Conservation (phyloP, 2,888 invertebrate genomes). For the Ganaspis brasiliensis region DNA sequence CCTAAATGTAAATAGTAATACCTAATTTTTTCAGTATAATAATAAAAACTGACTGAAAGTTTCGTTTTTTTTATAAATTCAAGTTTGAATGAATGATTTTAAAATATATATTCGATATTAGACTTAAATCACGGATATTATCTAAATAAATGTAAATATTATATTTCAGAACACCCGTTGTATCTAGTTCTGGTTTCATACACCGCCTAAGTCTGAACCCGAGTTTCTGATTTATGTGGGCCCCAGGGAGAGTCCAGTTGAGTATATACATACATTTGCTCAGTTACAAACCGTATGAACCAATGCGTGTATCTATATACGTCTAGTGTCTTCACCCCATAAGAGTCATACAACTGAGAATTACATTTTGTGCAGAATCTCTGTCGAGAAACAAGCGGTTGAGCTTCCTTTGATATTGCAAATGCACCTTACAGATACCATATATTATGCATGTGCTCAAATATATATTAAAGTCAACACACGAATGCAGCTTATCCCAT, state of each 20-base stretch:
- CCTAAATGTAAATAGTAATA: no score
- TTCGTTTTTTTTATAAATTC: no score
- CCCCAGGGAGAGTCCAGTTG: slow-evolving; percentile 73
- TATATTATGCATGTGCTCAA: not conserved
- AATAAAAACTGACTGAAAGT: no score
- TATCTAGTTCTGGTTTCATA: slow-evolving; percentile 71
- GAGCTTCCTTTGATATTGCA: slow-evolving; percentile 36
- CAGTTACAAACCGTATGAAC: slow-evolving; percentile 11
- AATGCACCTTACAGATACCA: slow-evolving; percentile 9
- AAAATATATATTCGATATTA: no score
- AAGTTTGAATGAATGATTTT: no score
- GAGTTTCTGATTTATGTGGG: slow-evolving; percentile 74
- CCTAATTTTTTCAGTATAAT: no score
- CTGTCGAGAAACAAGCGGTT: slow-evolving; percentile 31
- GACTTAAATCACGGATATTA: no score
- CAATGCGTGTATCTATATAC: slow-evolving; percentile 47
- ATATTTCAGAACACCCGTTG: slow-evolving; percentile 60
- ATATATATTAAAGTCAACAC: not conserved
- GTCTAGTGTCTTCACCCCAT: slow-evolving; percentile 54
- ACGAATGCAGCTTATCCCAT: not conserved
- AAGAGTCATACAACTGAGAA: slow-evolving; percentile 45
- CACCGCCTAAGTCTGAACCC: slow-evolving; percentile 64
- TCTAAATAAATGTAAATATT: not conserved
- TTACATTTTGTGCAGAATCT: slow-evolving; percentile 39
- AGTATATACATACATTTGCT: slow-evolving; percentile 43